Base-by-base conservation (phyloP, 2,113 vertebrate genomes). In the Boulengeromyrus knoepffleri region DNA sequence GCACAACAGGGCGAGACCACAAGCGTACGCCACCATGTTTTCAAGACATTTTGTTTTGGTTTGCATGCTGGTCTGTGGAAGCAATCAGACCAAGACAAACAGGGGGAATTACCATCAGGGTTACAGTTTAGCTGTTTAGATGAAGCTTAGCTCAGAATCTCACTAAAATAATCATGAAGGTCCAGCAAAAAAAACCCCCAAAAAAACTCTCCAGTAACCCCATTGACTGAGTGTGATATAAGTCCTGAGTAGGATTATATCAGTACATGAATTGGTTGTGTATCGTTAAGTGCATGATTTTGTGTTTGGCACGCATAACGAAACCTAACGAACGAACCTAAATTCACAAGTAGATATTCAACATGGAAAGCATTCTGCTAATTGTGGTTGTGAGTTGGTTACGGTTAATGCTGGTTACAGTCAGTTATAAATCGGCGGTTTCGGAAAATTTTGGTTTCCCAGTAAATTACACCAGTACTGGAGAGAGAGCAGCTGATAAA, bases 41-140 rank as follows among this genome's bases (percentile, higher is more conserved):
- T 89, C 45, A 89, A 49, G 80, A 89, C 31, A 89, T 36, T 89
- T 84, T 89, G 74, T 83, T 89, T 80, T 77, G 70, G 13, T 89
- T 45, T 27, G 27, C 2, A 19, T 89, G 49, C 52, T 39, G 21
- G 70, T 89, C 70, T 83, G 45, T 50, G 80, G 31, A 56, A 49
- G 70, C 3, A 24, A 87, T 39, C 46, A 83, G 8, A 53, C 19
- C 80, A 17, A 80, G 19, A 84, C 50, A 53, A 56, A 83, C 74
- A 21, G 88, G 24, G 84, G 47, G 84, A 27, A 5, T 47, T 10
- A 85, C 42, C 21, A 21, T 85, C 39, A 19, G 42, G 39, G 84
- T 27, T 17, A 19, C 42, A 86, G 74, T 86, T 13, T 15, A 39
- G 15, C 36, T 17, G 74, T 80, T 39, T 77, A 77, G 70, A 77